phyloP scores from a whole-genome alignment of 1,140 invertebrate genomes.

The Papilio polyxenes region DNA sequence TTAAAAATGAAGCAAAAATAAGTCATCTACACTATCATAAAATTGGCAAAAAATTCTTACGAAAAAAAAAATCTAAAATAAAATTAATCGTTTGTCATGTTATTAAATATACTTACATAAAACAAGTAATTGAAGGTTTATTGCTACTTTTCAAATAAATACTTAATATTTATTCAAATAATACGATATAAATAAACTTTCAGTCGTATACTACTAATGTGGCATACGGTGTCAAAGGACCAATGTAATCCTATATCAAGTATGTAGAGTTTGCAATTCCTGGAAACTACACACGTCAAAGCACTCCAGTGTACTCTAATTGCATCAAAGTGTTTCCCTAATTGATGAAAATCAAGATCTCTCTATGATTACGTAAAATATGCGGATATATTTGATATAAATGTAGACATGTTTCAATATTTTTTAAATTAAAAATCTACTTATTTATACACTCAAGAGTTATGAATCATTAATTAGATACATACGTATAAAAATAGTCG shows the following conservation, averaged over 20 bases:
- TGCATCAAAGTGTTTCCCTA: background rate
- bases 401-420: background rate
- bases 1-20: too few species aligned
- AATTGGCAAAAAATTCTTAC: too few species aligned
- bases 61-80: too few species aligned
- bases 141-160: too few species aligned
- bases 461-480: too few species aligned
- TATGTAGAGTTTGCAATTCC: background rate
- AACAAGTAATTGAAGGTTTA: too few species aligned
- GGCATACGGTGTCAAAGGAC: background rate
- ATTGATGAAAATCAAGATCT: background rate
- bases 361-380: background rate
- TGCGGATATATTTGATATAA: background rate
- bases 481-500: too few species aligned
- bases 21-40: too few species aligned
- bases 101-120: too few species aligned
- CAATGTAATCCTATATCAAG: background rate
- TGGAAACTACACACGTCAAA: constrained; percentile 8
- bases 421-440: too few species aligned
- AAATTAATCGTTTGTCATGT: too few species aligned
- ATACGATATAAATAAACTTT: background rate
- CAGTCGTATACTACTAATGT: background rate
- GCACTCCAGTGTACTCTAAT: background rate
- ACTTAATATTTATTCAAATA: background rate
- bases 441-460: too few species aligned